phyloP scores from a whole-genome alignment of 1,140 invertebrate species.

The Leucophenga varia region DNA sequence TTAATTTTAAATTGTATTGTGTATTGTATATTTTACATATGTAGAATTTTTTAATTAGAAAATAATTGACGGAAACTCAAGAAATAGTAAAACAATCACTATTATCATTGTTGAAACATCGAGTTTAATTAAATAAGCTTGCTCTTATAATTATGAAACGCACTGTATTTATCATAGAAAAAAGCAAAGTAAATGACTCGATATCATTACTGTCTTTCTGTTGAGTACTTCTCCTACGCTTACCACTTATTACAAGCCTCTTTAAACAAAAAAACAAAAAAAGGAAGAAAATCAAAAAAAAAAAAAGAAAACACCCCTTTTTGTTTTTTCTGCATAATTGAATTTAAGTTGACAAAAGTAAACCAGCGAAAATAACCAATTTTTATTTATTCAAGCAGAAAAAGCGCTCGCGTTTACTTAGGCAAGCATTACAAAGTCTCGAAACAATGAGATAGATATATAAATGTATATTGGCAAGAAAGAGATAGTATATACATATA shows the following conservation, averaged over 20 bases:
- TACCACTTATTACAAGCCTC: slow-evolving; percentile 2
- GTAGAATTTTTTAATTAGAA: background rate
- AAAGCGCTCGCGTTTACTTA: too few species aligned
- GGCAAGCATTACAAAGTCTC: background rate
- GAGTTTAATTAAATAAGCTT: too few species aligned
- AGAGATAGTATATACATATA: too few species aligned
- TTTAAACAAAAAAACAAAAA: background rate
- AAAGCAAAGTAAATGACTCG: slow-evolving; percentile 10
- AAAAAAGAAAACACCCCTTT: slow-evolving; percentile 24
- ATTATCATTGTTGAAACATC: too few species aligned
- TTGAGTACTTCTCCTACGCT: slow-evolving; percentile 16
- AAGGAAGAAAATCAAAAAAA: background rate
- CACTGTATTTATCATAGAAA: too few species aligned
- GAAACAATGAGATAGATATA: too few species aligned
- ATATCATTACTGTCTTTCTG: slow-evolving; percentile 4
- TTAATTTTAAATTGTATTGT: too few species aligned
- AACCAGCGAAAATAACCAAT: slow-evolving; percentile 28
- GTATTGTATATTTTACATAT: background rate
- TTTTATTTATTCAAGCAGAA: slow-evolving; percentile 33
- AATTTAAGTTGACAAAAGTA: slow-evolving; percentile 48
- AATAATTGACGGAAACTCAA: too few species aligned
- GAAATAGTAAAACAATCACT: too few species aligned
- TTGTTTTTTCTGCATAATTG: slow-evolving; percentile 46
- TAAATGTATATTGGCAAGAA: too few species aligned
- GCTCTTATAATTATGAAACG: too few species aligned